These are phyloP conservation scores for Callitettix versicolor DNA, from an alignment of 1,140 invertebrate genomes.

Conservation along the genomic window DNA sequence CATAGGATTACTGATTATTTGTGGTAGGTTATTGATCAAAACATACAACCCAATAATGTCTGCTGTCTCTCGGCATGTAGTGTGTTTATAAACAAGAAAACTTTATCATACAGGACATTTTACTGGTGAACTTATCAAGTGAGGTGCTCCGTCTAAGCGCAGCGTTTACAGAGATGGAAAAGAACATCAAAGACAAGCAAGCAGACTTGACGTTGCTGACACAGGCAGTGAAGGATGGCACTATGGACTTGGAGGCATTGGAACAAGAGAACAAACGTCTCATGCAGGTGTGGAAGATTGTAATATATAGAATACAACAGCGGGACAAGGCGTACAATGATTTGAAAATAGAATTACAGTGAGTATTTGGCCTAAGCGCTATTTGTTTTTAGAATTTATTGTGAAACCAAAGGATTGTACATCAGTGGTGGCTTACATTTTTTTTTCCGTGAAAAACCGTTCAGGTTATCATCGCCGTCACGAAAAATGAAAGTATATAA, in stretches of 20 bases:
- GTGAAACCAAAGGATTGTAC: background rate
- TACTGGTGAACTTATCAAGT: slow-evolving; percentile 39
- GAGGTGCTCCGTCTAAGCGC: slow-evolving; percentile 40
- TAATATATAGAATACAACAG: slow-evolving; percentile 53
- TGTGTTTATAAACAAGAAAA: too few relatives aligned
- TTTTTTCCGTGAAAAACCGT: too few relatives aligned
- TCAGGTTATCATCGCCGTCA: too few relatives aligned
- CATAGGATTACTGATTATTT: too few relatives aligned
- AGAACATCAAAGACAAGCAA: slow-evolving; percentile 36
- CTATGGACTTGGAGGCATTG: slow-evolving; percentile 55
- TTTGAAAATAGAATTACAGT: slow-evolving; percentile 45
- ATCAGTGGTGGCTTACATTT: background rate
- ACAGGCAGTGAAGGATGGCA: slow-evolving; percentile 43
- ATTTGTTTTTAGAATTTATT: slow-evolving; percentile 4
- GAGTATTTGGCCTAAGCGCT: slow-evolving; percentile 22
- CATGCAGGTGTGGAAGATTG: slow-evolving; percentile 57
- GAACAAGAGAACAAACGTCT: slow-evolving; percentile 54
- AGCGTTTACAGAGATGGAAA: slow-evolving; percentile 37
- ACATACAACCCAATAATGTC: too few relatives aligned
- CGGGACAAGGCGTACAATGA: slow-evolving; percentile 52
- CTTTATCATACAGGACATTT: slow-evolving; percentile 38
- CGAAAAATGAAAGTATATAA: too few relatives aligned
- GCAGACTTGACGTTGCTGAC: slow-evolving; percentile 29
- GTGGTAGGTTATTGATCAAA: too few relatives aligned
- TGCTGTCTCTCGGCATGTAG: too few relatives aligned